These are phyloP conservation scores for Campoplex nolae DNA, from an alignment of 2,888 invertebrate species.

Conservation along the genomic window DNA sequence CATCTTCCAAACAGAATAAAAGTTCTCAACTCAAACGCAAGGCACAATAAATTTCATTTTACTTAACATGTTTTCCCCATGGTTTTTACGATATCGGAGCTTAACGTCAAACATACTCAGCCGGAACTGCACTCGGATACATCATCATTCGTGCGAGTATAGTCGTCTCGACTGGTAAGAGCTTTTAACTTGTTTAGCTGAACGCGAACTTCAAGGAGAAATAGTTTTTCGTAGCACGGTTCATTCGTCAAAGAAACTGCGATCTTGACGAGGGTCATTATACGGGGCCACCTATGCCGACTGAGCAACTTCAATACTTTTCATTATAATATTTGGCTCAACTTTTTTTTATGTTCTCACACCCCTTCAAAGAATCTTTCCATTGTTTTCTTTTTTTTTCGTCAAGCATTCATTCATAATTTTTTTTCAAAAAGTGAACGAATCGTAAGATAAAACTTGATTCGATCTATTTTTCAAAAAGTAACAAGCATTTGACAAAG, in stretches of 20 bases:
- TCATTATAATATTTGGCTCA: too few relatives aligned
- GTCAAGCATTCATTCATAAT: too few relatives aligned
- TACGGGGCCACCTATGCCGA: not conserved
- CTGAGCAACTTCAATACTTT: not conserved
- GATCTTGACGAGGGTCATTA: not conserved
- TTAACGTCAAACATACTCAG: not conserved
- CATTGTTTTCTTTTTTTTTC: too few relatives aligned
- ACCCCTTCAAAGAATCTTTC: too few relatives aligned
- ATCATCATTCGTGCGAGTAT: slow-evolving; percentile 16
- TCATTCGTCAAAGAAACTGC: not conserved
- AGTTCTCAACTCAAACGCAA: not conserved
- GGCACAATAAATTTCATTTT: not conserved
- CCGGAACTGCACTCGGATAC: slow-evolving; percentile 9
- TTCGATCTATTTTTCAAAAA: too few relatives aligned
- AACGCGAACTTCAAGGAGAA: not conserved
- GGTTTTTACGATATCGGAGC: not conserved
- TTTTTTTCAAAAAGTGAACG: too few relatives aligned
- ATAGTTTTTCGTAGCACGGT: not conserved
- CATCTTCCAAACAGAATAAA: not conserved
- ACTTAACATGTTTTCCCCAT: not conserved
- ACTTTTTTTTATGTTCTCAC: too few relatives aligned
- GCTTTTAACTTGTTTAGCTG: slow-evolving; percentile 23
- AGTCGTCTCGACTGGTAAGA: slow-evolving; percentile 10
- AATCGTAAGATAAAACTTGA: too few relatives aligned
- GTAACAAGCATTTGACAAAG: too few relatives aligned